phyloP scores from a whole-genome alignment of 2,888 invertebrate species.

The Ptilodon capucinus region DNA sequence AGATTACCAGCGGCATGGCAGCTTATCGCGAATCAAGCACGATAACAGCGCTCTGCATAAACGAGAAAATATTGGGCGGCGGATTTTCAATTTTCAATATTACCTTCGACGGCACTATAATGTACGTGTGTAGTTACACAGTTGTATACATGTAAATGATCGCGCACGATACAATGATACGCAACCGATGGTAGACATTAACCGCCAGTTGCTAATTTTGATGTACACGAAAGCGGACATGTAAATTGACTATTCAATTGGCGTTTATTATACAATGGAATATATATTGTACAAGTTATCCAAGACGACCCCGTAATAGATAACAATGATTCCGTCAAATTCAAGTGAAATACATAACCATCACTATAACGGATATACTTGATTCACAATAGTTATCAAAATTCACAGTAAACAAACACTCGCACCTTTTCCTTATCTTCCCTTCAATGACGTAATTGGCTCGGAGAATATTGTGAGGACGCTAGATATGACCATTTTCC shows the following conservation, averaged over 20 bases:
- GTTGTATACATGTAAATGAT: slow-evolving; percentile 26
- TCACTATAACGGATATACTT: slow-evolving; percentile 20
- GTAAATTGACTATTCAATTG: slow-evolving; percentile 18
- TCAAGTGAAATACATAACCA: slow-evolving; percentile 11
- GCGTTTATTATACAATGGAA: background rate
- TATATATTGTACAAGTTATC: background rate
- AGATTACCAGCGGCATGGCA: slow-evolving; percentile 74
- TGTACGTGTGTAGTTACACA: slow-evolving; percentile 25
- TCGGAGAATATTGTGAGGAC: slow-evolving; percentile 23
- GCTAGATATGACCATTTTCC: slow-evolving; percentile 13
- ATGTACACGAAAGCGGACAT: slow-evolving; percentile 35
- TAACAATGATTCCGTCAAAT: slow-evolving; percentile 1
- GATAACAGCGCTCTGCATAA: slow-evolving; percentile 70
- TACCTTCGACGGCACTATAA: slow-evolving; percentile 30
- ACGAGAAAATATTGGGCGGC: slow-evolving; percentile 58
- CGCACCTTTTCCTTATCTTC: slow-evolving; percentile 28
- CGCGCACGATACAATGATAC: slow-evolving; percentile 16
- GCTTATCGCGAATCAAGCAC: slow-evolving; percentile 77
- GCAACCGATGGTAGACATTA: slow-evolving; percentile 25
- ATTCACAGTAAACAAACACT: slow-evolving; percentile 32
- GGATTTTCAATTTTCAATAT: slow-evolving; percentile 57
- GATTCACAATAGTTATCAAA: slow-evolving; percentile 36
- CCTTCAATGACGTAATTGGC: slow-evolving; percentile 28
- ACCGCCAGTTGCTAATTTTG: slow-evolving; percentile 36
- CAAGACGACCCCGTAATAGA: background rate